Base-by-base conservation (phyloP, 2,888 invertebrate genomes). In the Chaetogeoica ovagalla region DNA sequence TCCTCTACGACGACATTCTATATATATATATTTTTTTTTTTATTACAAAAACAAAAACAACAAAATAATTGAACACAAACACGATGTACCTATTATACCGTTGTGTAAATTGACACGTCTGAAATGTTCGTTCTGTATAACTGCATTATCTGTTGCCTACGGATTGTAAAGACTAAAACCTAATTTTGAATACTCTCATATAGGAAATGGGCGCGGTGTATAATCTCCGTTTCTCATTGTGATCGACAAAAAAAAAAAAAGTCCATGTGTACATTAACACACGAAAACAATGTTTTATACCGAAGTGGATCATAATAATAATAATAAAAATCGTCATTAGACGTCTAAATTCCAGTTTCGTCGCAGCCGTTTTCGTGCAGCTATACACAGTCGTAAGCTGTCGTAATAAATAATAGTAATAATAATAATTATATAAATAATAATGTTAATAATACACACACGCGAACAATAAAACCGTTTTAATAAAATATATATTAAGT, bases 151-250 rank as follows among this genome's bases (percentile, higher is more conserved):
- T 11, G 11, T 48, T 7, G 11, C 11, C 15, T 48, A 48, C 48
- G 3, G 11, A 13, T 15, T 48, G 48, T 48, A 48, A 43, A 9
- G 37, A 73, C 52, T 37, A n/a, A 72, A 39, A 11, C 11, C 19
- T 69, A 65, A 63, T 63, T 62, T 62, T 2, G n/a, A 63, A 63
- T 63, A 63, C 9, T 21, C 37, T 21, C 37, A 37, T 15, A 11
- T 21, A 21, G 21, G 19, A 55, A 55, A 74, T 39, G 37, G 74
- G 63, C 19, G 55, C 11, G 37, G 63, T 9, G 23, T 30, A 39
- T 74, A 74, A 55, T 74, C 21, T 65, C 19, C 55, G 55, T 55
- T 60, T 21, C 62, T 37, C 9, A 52, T 73, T 65, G 65, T 55
- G 19, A 55, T 39, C 11, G 37, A 65, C 72, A 23, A 23, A 19